Percentiles rank a stretch among this genome's conserved stretches.
Conservation (phyloP, 2,113 vertebrate genomes). For the Atlantisia rogersi region DNA sequence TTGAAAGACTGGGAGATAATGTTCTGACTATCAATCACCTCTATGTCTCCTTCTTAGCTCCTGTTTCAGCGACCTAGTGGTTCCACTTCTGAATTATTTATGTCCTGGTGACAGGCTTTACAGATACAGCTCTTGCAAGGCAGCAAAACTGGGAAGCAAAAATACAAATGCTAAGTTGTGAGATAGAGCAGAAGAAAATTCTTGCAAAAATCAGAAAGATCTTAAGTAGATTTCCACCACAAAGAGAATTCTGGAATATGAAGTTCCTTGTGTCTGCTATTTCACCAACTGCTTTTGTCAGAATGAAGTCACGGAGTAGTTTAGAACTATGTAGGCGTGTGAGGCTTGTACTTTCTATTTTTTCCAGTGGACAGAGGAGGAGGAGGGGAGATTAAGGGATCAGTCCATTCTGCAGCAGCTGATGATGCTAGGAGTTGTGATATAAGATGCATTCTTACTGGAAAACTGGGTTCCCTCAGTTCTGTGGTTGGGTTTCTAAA, state of each 20-base stretch:
- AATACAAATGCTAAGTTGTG: not conserved
- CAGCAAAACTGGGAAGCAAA: not conserved
- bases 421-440: not conserved
- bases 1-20: not conserved
- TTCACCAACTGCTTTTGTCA: not conserved
- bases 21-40: not conserved
- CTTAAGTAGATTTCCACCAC: not conserved
- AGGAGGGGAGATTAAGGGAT: not conserved
- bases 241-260: not conserved
- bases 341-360: not conserved
- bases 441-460: not conserved
- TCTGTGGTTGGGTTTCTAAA: not conserved
- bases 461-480: not conserved
- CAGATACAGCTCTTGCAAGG: not conserved
- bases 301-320: not conserved
- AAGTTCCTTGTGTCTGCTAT: not conserved
- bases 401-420: not conserved
- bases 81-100: conserved; percentile 6
- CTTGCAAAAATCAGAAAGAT: not conserved
- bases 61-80: not conserved
- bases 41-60: not conserved
- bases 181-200: not conserved
- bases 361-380: not conserved
- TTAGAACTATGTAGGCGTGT: not conserved
- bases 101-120: not conserved